Evolutionary conservation across 2,797 vertebrate species (phyloP).

Genomic region (Lates japonicus): DNA sequence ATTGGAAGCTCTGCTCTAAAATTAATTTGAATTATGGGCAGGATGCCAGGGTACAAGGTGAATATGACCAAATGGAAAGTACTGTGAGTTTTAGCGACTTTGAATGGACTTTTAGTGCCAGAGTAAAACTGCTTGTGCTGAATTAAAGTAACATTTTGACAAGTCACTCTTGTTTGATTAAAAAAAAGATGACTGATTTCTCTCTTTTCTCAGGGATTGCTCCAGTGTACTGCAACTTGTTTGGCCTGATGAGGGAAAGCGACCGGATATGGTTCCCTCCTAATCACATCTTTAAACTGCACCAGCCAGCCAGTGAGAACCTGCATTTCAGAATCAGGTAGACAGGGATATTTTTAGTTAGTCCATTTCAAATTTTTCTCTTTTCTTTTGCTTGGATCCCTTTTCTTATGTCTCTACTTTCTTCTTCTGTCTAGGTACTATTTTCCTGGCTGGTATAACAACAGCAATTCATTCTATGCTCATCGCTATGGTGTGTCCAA

Average conservation of each 20-base stretch:
- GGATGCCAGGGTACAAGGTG: background rate
- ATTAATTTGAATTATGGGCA: background rate
- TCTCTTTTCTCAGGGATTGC: constrained; percentile 86
- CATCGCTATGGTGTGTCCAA: constrained; percentile 92
- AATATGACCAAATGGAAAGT: background rate
- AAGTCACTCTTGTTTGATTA: background rate
- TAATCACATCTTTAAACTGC: constrained; percentile 92
- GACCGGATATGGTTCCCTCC: constrained; percentile 94
- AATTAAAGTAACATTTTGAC: background rate
- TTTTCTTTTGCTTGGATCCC: background rate
- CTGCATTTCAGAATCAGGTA: constrained; percentile 93
- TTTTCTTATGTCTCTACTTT: background rate
- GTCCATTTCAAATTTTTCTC: background rate
- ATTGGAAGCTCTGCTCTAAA: background rate
- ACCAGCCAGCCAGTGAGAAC: constrained; percentile 84
- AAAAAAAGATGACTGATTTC: too few species aligned
- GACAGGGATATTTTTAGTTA: background rate
- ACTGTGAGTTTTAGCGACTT: background rate
- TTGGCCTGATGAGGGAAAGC: constrained; percentile 92
- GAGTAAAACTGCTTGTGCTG: background rate
- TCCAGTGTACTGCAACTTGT: constrained; percentile 92
- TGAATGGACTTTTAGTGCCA: background rate
- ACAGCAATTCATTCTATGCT: constrained; percentile 83
- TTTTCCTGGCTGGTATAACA: constrained; percentile 95
- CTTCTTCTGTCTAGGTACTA: constrained; percentile 88